Base-by-base conservation (phyloP, 2,888 invertebrate species). In the Dusona sp. region DNA sequence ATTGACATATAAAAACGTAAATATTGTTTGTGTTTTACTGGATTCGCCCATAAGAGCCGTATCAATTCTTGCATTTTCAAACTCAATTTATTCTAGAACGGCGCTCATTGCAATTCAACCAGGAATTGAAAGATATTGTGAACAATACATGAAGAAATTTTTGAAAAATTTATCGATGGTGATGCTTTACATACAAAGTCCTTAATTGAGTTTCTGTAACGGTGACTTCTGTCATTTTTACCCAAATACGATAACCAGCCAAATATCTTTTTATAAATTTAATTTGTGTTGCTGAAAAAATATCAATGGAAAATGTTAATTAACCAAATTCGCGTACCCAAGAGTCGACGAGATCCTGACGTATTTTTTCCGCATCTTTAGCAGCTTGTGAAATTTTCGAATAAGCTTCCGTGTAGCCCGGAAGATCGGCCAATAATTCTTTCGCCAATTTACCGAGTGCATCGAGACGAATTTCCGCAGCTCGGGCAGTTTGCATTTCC, bases 381-480 rank as follows among this genome's bases (percentile, higher is more conserved):
- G 92, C 45, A 4, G 91, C 91, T 0, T 79, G 72, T 0, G 88
- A 75, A 36, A 94, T 90, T 80, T 90, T 94, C 0, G 85, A 83
- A 11, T 90, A 87, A 3, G 91, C 89, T 7, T 92, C 91, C 13
- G 92, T 90, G 74, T 92, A 94, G 1, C 91, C 92, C 1, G 93
- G 93, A 36, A 94, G 90, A 89, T 94, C 94, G 7, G 87, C 78
- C 4, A 94, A 88, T 22, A 94, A 83, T 79, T 92, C 92, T 73
- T 91, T 92, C 1, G 91, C 91, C n/a, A 94, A 88, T 82, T 91
- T 92, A n/a, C 90, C 90, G 29, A 94, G 89, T 68, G 90, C 91
- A 61, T 93, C 92, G 16, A 94, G 87, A 3, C 91, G 90, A 45
- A 90, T 80, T 88, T 94, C 94, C 0, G 93, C 91, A 0, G 92